Percentiles rank a stretch among this genome's conserved stretches.
These are phyloP conservation scores for Tillus elongatus DNA, from an alignment of 2,888 invertebrate species.

Conservation along the genomic window DNA sequence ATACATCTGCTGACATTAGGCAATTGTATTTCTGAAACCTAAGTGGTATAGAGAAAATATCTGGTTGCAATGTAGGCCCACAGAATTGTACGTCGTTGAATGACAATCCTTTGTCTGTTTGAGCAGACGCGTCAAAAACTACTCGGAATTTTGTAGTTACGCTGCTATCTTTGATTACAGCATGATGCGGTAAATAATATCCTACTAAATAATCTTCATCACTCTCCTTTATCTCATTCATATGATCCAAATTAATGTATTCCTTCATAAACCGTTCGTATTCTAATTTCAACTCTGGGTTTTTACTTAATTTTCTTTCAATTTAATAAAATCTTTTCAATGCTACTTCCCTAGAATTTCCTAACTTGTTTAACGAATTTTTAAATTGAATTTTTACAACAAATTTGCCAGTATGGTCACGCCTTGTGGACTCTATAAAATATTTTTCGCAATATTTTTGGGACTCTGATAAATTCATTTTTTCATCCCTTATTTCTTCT, in stretches of 20 bases:
- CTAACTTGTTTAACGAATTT: neutral
- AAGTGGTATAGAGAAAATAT: neutral
- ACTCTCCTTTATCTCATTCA: neutral
- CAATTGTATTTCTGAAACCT: neutral
- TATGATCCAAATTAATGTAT: neutral
- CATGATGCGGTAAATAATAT: conserved; percentile 2
- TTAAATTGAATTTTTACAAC: neutral
- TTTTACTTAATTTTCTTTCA: conserved; percentile 1
- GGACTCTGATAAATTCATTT: too few species aligned
- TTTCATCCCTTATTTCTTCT: too few species aligned
- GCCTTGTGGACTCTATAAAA: neutral
- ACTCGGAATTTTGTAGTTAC: conserved; percentile 4
- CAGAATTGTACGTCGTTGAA: conserved; percentile 6
- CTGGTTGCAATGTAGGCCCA: conserved; percentile 1
- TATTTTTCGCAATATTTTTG: conserved; percentile 3
- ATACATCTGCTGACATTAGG: neutral
- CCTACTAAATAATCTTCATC: neutral
- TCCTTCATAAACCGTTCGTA: neutral
- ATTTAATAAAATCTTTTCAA: neutral
- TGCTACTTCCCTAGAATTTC: neutral
- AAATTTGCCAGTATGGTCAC: neutral
- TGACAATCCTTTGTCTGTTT: conserved; percentile 4
- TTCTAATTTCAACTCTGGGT: neutral
- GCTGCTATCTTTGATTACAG: neutral
- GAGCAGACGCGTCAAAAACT: conserved; percentile 2